Conservation (phyloP, 2,888 invertebrate species). For the Graphium colonna region DNA sequence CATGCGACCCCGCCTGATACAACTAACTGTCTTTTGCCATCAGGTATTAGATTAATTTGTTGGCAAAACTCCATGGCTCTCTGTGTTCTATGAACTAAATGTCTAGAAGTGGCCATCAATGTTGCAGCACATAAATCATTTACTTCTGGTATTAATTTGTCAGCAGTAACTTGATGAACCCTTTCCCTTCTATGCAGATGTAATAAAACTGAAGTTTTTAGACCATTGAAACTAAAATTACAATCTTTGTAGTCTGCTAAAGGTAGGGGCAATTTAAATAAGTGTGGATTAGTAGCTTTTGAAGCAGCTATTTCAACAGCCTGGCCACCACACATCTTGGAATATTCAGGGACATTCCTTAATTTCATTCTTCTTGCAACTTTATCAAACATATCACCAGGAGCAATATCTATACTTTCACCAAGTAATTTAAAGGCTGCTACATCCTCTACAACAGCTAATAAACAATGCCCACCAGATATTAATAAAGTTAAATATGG, state of each 20-base stretch:
- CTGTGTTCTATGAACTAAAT: constrained; percentile 91
- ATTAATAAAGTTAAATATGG: constrained; percentile 94
- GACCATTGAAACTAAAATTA: constrained; percentile 94
- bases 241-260: constrained; percentile 86
- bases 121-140: constrained; percentile 93
- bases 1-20: constrained; percentile 98
- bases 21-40: constrained; percentile 82
- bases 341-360: constrained; percentile 87
- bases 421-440: constrained; percentile 91
- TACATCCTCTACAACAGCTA: constrained; percentile 87
- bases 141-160: constrained; percentile 86
- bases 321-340: constrained; percentile 88
- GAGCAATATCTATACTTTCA: constrained; percentile 89
- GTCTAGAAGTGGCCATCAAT: constrained; percentile 86
- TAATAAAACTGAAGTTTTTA: constrained; percentile 82
- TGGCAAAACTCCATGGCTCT: constrained; percentile 90
- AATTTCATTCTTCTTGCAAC: constrained; percentile 92
- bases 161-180: constrained; percentile 79
- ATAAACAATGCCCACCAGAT: constrained; percentile 95
- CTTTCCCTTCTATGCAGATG: constrained; percentile 81
- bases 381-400: constrained; percentile 97
- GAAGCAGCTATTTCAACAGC: constrained; percentile 91
- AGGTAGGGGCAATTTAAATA: constrained; percentile 84
- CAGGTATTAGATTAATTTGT: constrained; percentile 82
- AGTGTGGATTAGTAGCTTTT: constrained; percentile 82